Evolutionary conservation across 2,888 invertebrate species (phyloP), one percentile per base, ranked within the genome.

Genomic region (Macrosiphum euphorbiae): DNA sequence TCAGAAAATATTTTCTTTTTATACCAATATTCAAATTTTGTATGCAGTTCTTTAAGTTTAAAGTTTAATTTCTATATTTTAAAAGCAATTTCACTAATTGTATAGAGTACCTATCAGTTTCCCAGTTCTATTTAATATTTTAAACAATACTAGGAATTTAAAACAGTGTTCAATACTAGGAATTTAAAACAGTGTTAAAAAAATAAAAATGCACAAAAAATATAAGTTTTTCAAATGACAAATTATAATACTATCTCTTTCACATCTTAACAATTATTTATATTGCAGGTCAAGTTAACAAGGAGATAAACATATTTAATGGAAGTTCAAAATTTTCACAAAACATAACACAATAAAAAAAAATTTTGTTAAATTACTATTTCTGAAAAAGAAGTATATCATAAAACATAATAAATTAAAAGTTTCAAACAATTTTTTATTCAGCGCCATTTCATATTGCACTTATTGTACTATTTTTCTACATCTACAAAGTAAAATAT

Each of bases 391-490:
- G 28, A 35, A 67, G 4, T 55, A 55, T 55, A 78, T 52, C 44
- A 88, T 89, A 92, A 52, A 90, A 89, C 26, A 89, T 47, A 85
- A 90, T 93, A 93, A 93, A 89, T 89, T 93, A 89, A 85, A 93
- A 35, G 35, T 84, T 90, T 87, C 16, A 85, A 87, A 84, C 67
- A 44, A n/a, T 28, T 90, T 61, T 86, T 85, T 61, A 87, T 67
- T 87, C 86, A 94, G 94, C 90, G 86, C 86, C 85, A 92, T 90
- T 90, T 90, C 94, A 90, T 94, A 94, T 94, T 94, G 94, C 94
- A 94, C 94, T 94, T 90, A 85, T 87, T 94, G 86, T 50, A 94
- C 55, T 94, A 67, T 90, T 87, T 50, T 87, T 89, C 58, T 90
- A 93, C 52, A 52, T 85, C 41, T 94, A 94, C 28, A 94, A 90